Base-by-base conservation (phyloP, 2,113 vertebrate species). In the Aramus guarauna region DNA sequence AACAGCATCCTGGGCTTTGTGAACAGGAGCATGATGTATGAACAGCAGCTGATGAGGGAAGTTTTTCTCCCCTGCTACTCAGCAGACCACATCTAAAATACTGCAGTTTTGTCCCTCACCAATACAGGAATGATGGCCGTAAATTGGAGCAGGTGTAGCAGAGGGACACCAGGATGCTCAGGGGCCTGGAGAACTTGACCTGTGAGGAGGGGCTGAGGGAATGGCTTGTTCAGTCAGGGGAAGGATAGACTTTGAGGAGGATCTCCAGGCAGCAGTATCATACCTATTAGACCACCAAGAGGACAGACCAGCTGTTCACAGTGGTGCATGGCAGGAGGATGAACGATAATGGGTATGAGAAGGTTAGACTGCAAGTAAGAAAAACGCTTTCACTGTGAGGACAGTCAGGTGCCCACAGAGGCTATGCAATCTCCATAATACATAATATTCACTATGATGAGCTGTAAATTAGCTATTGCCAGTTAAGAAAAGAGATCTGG, bases 121-220 rank as follows among this genome's bases (percentile, higher is more conserved):
- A 45, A 1, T 41, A 34, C 1, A 8, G n/a, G 14, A 39, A 74
- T 45, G 47, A 27, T 0, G 0, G 16, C 24, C 60, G 55, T 53
- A 88, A 66, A 37, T 26, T 67, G 22, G 30, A 74, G 6, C 11
- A 74, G 21, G 30, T 69, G 90, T 83, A 80, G 26, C 8, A 4
- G 45, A 71, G 11, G 0, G 3, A 27, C 8, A 23, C n/a, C 23
- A 15, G 37, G 12, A 32, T 85, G 43, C 20, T 72, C 9, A 52
- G 63, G 8, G 29, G 5, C 13, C n/a, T 95, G 59, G 34, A 55
- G 36, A 47, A 37, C 11, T 30, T 58, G 22, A 24, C 17, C 15
- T 27, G 6, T 39, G 41, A 74, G 63, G 29, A 86, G 23, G 66
- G 4, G 30, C 53, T 90, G 48, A 47, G 14, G 3, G 21, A 85